Evolutionary conservation across 1,140 invertebrate genomes (phyloP).

Genomic region (Nasonia vitripennis): DNA sequence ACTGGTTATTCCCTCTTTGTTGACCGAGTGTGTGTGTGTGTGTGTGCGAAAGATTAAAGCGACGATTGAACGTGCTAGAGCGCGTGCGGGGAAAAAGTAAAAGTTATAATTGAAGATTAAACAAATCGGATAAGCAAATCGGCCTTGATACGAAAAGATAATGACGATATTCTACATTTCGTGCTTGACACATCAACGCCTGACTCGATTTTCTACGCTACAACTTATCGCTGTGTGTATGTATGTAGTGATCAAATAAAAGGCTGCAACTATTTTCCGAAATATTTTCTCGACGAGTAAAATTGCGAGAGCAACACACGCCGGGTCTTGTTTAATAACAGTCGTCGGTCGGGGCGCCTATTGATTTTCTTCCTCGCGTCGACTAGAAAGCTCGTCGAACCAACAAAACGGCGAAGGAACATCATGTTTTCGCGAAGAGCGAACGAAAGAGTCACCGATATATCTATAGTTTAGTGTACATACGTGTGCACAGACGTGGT

Average conservation of each 20-base stretch:
- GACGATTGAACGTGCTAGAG: no score
- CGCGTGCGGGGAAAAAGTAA: no score
- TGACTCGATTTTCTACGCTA: background rate
- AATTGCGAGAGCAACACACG: background rate
- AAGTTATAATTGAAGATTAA: background rate
- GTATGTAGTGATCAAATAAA: no score
- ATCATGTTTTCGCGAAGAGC: background rate
- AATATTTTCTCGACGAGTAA: background rate
- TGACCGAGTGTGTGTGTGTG: no score
- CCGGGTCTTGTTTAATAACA: constrained; percentile 12
- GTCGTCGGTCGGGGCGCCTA: background rate
- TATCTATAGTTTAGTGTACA: background rate
- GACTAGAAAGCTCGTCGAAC: background rate
- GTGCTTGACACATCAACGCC: background rate
- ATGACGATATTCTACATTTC: background rate
- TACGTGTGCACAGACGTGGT: background rate
- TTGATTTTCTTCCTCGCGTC: constrained; percentile 22
- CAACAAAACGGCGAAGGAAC: background rate
- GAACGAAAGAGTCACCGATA: no score
- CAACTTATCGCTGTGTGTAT: background rate
- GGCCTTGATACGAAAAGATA: background rate
- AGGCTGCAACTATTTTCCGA: background rate
- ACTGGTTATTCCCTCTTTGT: no score
- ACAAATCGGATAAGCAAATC: background rate
- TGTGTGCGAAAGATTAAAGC: no score